Base-by-base conservation (phyloP, 1,140 invertebrate genomes). In the Papilio polytes region DNA sequence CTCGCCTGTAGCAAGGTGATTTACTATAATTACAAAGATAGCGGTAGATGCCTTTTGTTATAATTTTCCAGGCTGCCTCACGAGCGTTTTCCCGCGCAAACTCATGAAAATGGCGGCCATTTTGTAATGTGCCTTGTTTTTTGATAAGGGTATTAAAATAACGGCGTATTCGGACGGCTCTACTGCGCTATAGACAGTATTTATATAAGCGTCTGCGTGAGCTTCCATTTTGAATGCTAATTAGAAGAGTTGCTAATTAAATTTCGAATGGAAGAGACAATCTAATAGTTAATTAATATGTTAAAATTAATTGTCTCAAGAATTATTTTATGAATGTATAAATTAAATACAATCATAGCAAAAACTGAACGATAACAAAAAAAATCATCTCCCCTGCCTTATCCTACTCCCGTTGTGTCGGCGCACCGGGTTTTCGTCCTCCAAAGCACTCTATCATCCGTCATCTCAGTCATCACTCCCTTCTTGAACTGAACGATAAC, bases 21-120 rank as follows among this genome's bases (percentile, higher is more conserved):
- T 95, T 95, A 95, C 90, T 94, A 94, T 95, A 95, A 95, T 95
- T 95, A 95, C 93, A 95, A 93, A 95, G 95, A 95, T 95, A 95
- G 93, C 94, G 93, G 92, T 92, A 89, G 92, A 94, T 93, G 94
- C 92, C 93, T 95, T 94, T 95, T 94, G 92, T 95, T 95, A 95
- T 95, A 95, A 95, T 95, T 95, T 94, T 95, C 93, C 93, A 92
- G 93, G 90, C 91, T 87, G 87, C 87, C 89, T 91, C 92, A 89
- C 90, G 90, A 90, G 86, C 88, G 86, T 89, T 94, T 93, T 91
- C 92, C 87, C 92, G 91, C 89, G 89, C 90, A 90, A 91, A 91
- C 91, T 92, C 90, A 89, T 93, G 93, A 91, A 95, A 94, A 91
- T 88, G 89, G 88, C 85, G 82, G 91, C 91, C 92, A 92, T 93